Base-by-base conservation (phyloP, 2,797 vertebrate genomes). In the Pipistrellus kuhlii region DNA sequence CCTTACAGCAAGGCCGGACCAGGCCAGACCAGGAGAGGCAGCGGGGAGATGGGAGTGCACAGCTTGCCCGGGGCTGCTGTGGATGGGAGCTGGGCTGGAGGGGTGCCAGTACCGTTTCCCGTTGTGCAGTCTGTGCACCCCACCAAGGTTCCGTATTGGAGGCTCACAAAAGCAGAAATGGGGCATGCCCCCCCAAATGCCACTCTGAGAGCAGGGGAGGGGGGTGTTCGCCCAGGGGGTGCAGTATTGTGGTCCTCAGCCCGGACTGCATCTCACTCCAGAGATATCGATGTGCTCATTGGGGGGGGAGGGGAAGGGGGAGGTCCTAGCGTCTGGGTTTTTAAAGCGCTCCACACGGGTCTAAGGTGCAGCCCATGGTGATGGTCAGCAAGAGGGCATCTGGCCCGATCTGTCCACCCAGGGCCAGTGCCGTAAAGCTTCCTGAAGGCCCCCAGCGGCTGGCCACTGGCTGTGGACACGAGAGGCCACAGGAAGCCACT, bases 161-260 rank as follows among this genome's bases (percentile, higher is more conserved):
- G n/a, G 14, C 0, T 0, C 1, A 0, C n/a, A 38, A 57, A 32
- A 23, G 9, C n/a, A 6, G 38, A 78, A 25, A 27, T 30, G 48
- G 11, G 27, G 57, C 23, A 0, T 4, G 25, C 30, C 55, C 62
- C 53, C 3, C 8, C 6, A 5, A 51, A 62, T 9, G 11, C 53
- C 25, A 2, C 14, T 38, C 41, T 41, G 3, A 77, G n/a, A 72
- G 32, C 44, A 35, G 0, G 5, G 10, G 32, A 10, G 12, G 32
- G 4, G 10, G 13, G 4, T 38, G 46, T 44, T 73, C 11, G 5
- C 66, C 76, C 64, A 77, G 64, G 17, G 3, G 1, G 27, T 25
- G 41, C 21, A 1, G 41, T 35, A 3, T 14, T 59, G 18, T 59
- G 23, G 32, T 4, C 51, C 44, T 38, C 30, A 25, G 8, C 38